phyloP scores from a whole-genome alignment of 2,888 invertebrate genomes.

The Aplocera efformata region DNA sequence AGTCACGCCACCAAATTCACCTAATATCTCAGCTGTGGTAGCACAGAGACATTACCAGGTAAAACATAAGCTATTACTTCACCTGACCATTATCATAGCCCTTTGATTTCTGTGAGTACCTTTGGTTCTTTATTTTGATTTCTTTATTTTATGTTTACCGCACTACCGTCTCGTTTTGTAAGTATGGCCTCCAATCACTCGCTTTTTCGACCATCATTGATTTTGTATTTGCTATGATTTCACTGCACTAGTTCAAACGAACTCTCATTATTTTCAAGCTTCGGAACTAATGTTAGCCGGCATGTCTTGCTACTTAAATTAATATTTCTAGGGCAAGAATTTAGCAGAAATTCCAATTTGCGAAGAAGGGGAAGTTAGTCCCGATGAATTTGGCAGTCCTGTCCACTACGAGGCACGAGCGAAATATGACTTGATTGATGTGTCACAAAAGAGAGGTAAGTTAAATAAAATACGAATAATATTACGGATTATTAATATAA shows the following conservation, averaged over 20 bases:
- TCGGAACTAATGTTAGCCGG: conserved; percentile 18
- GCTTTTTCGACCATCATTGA: conserved; percentile 10
- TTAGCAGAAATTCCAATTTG: conserved; percentile 83
- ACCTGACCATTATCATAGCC: conserved; percentile 45
- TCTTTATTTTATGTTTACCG: conserved; percentile 29
- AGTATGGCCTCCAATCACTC: conserved; percentile 17
- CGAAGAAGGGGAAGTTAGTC: conserved; percentile 82
- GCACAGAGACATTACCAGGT: conserved; percentile 82
- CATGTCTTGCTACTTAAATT: conserved; percentile 27
- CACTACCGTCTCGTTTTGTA: conserved; percentile 20
- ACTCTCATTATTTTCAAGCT: conserved; percentile 1
- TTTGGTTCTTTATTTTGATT: conserved; percentile 55
- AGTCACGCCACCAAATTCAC: conserved; percentile 87
- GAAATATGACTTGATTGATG: conserved; percentile 73
- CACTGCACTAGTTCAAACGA: conserved; percentile 4
- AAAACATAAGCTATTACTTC: conserved; percentile 38
- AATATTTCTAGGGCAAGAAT: conserved; percentile 72
- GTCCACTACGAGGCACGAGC: conserved; percentile 58
- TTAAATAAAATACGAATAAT: too few species aligned
- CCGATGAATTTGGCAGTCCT: conserved; percentile 81
- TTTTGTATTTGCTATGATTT: conserved; percentile 6
- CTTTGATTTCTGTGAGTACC: conserved; percentile 72
- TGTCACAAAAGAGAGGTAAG: conserved; percentile 82
- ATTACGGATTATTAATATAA: too few species aligned
- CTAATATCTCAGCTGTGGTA: conserved; percentile 84